Evolutionary conservation across 1,140 invertebrate genomes (phyloP).

Genomic region (Drosophila elegans): DNA sequence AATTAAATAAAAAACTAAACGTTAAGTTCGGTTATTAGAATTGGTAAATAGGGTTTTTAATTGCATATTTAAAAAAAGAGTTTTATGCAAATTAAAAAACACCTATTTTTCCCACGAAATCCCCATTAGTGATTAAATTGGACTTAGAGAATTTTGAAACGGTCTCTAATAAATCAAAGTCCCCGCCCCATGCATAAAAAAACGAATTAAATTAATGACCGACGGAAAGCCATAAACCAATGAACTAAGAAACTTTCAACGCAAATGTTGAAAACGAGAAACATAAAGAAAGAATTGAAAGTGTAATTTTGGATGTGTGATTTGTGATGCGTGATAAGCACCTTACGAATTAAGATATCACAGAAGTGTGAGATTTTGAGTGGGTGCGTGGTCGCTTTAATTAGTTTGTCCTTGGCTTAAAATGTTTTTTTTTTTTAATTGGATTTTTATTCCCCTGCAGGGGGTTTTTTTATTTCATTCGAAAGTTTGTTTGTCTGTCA

Average conservation of each 20-base stretch:
- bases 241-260: slow-evolving; percentile 22
- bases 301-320: slow-evolving; percentile 19
- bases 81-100: too few relatives aligned
- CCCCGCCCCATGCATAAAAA: slow-evolving; percentile 8
- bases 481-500: too few relatives aligned
- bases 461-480: too few relatives aligned
- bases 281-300: slow-evolving; percentile 33
- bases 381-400: slow-evolving; percentile 29
- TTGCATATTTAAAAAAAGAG: too few relatives aligned
- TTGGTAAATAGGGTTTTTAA: too few relatives aligned
- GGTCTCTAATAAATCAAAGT: slow-evolving; percentile 15
- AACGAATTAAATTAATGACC: slow-evolving; percentile 23
- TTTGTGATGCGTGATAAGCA: slow-evolving; percentile 19
- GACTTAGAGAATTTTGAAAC: slow-evolving; percentile 1
- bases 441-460: too few relatives aligned
- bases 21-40: too few relatives aligned
- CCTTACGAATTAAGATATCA: neutral
- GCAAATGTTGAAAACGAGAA: slow-evolving; percentile 4
- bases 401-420: neutral
- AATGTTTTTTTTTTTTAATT: slow-evolving; percentile 10
- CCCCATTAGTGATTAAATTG: neutral
- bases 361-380: slow-evolving; percentile 1
- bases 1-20: neutral
- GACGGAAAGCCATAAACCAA: slow-evolving; percentile 22
- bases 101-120: neutral